phyloP scores from a whole-genome alignment of 2,888 invertebrate species.

The Synergus laeviventris region DNA sequence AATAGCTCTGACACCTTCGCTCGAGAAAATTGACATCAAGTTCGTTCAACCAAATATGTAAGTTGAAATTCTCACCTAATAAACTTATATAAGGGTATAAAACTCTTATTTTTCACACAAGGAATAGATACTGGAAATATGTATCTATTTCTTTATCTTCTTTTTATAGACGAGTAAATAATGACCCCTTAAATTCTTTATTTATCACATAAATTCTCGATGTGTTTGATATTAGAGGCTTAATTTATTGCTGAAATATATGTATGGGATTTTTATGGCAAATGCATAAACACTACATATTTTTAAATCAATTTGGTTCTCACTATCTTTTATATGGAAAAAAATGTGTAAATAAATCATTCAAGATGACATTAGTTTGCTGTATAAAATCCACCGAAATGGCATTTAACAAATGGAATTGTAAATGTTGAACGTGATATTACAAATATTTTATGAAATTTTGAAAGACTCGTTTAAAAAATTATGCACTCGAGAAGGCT shows the following conservation, averaged over 20 bases:
- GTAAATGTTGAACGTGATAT: too few species aligned
- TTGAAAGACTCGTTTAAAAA: too few species aligned
- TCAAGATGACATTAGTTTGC: not conserved
- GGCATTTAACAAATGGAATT: too few species aligned
- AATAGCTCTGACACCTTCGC: conserved; percentile 41
- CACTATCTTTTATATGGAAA: not conserved
- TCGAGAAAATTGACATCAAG: conserved; percentile 52
- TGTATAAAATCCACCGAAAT: too few species aligned
- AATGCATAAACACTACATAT: not conserved
- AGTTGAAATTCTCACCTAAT: conserved; percentile 36
- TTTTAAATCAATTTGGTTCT: not conserved
- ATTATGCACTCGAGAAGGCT: too few species aligned
- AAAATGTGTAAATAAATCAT: not conserved
- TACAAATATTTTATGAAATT: too few species aligned
- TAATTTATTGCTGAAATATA: too few species aligned
- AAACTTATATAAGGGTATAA: not conserved
- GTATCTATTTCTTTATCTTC: too few species aligned
- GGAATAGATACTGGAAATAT: too few species aligned
- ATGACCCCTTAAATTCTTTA: not conserved
- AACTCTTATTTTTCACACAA: not conserved
- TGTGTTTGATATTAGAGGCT: too few species aligned
- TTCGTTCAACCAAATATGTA: conserved; percentile 51
- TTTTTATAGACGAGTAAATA: too few species aligned
- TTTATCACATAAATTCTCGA: not conserved
- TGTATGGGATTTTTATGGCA: not conserved